Evolutionary conservation across 2,113 vertebrate genomes (phyloP), one percentile per base, ranked within the genome.

Genomic region (Neodontobutis hainanensis): DNA sequence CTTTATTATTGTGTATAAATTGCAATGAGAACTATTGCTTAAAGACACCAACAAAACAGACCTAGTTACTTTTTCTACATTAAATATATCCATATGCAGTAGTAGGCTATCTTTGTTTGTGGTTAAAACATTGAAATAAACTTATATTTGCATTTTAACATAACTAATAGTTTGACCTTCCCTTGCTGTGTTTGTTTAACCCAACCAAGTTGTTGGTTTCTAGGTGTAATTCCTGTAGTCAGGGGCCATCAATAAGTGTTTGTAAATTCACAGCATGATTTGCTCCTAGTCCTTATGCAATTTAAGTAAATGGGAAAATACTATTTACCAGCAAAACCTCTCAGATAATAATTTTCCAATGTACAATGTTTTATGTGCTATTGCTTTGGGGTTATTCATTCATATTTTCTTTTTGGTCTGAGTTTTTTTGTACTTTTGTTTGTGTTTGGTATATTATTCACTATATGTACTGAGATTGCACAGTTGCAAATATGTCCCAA

Each of bases 241-340:
- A n/a, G n/a, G n/a, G n/a, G n/a, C n/a, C n/a, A n/a, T 49, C 82
- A 80, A 87, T 84, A 77, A 83, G 68, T 55, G 16, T 15, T 68
- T 57, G 32, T 19, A 61, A 65, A 87, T 84, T 85, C 81, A 75
- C 48, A 78, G 84, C 77, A 44, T 38, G 84, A 11, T 40, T 70
- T 87, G 64, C 83, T 83, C 78, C 80, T 60, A 61, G 70, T 70
- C 45, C 81, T 27, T 12, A 80, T 74, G 80, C 66, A 65, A 75
- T 65, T 56, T 43, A 43, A 70, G 68, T 62, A 53, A 48, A 9
- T 16, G 42, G 56, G 51, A 63, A 63, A 73, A 70, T 59, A 60
- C 61, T 58, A 32, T 11, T 70, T 56, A 6, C 60, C 60, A 47
- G 71, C 9, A 62, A 35, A 42, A 6, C 52, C 1, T 36, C 35